Evolutionary conservation across 2,113 vertebrate species (phyloP), one percentile per base, ranked within the genome.

Genomic region (Bagarius yarrelli): DNA sequence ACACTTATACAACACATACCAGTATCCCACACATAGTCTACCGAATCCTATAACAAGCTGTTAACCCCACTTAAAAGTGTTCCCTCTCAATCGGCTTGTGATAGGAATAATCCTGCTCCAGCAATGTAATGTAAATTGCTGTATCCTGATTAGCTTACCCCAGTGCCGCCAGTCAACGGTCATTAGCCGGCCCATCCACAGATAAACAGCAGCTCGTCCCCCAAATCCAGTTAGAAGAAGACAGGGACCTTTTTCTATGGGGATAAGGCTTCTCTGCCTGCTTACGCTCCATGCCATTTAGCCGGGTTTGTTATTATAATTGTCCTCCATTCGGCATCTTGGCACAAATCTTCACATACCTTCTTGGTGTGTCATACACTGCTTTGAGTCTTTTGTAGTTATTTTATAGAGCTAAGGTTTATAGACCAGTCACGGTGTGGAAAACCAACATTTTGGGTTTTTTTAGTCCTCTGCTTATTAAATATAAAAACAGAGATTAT

Each of bases 1-100:
- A 82, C 64, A 64, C 56, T 32, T 56, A 61, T 53, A 9, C 55
- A 80, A 64, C 5, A 67, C 70, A 59, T 66, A 53, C 66, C 82
- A 82, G 57, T 85, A 80, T 82, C 83, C 83, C 76, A 72, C 47
- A 79, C 86, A 73, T 84, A 76, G 80, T 78, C 87, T 70, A 74
- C 57, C 60, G 81, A 86, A 79, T 87, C 84, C 63, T 82, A 83
- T 85, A 88, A 89, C 83, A 89, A 85, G 88, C 87, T 86, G 86
- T 88, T 89, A 89, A 88, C 87, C 88, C 88, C 82, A 82, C 88
- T 89, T 88, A 86, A 87, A 89, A 85, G 78, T 85, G 84, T 79
- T 85, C 83, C 85, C 83, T 85, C 77, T 88, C 86, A 87, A 89
- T 84, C 76, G 81, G 87, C 84, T 88, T 87, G 80, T 87, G 81